phyloP scores from a whole-genome alignment of 2,797 vertebrate species.

The Odontamblyopus lacepedii region DNA sequence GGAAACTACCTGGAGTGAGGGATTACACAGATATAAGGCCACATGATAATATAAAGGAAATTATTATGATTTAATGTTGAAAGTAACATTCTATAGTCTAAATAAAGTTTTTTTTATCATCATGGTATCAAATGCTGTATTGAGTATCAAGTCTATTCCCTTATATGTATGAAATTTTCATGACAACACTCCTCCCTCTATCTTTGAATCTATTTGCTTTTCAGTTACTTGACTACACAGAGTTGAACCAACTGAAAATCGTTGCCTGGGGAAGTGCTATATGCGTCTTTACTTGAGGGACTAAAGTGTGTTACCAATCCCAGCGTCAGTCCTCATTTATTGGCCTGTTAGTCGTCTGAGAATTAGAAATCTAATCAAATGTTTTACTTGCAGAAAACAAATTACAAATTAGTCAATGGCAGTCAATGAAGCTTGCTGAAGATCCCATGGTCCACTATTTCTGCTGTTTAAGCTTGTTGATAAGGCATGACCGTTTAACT shows the following conservation, averaged over 20 bases:
- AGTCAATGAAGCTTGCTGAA: background rate
- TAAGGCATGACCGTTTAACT: slow-evolving; percentile 18
- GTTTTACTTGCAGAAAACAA: slow-evolving; percentile 10
- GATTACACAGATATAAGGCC: no score
- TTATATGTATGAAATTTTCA: no score
- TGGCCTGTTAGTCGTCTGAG: slow-evolving; percentile 7
- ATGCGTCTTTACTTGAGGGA: background rate
- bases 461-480: slow-evolving; percentile 14
- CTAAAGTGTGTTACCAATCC: background rate
- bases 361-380: slow-evolving; percentile 9
- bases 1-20: no score
- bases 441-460: slow-evolving; percentile 16
- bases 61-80: no score
- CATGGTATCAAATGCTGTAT: no score
- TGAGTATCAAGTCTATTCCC: no score
- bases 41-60: no score
- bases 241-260: background rate
- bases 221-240: no score
- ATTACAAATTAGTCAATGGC: slow-evolving; percentile 11
- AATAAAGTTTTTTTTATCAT: no score
- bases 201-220: no score
- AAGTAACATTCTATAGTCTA: no score
- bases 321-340: slow-evolving; percentile 4
- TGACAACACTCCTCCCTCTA: no score
- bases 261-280: background rate